Base-by-base conservation (phyloP, 2,797 vertebrate genomes). In the Hemibagrus guttatus region DNA sequence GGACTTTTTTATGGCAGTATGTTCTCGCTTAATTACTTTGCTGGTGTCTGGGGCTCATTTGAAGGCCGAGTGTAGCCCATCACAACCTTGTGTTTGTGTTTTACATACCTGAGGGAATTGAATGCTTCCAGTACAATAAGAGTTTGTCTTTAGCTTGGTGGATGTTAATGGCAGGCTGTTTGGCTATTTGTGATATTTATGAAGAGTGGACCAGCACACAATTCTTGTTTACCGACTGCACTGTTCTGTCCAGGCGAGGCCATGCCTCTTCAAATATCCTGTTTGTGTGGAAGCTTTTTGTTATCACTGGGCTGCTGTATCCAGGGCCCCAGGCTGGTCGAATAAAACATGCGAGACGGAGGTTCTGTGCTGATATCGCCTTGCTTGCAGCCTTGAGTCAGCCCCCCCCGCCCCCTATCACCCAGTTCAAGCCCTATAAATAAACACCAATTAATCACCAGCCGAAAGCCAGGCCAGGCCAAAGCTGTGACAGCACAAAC, bases 401-500 rank as follows among this genome's bases (percentile, higher is more conserved):
- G 2, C 89, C 93, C 81, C 93, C 81, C 76, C 78, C 54, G 52
- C 91, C 76, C 85, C 78, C 90, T 88, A 85, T 84, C 83, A 86
- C 86, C 87, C 94, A 93, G 94, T 94, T 96, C 90, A 92, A 95
- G 93, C 93, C 93, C 94, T 95, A 95, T 96, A 96, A 97, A 96
- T 96, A 97, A 96, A 96, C 95, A 95, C 86, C 90, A 91, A 88
- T 96, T 96, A 96, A 95, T 95, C 95, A 95, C 92, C 93, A 93
- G 93, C 92, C 90, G 92, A 94, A 94, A 95, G 87, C 91, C 87
- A 88, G 92, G 87, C 88, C 93, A 93, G 94, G 94, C 93, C 92
- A 90, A 86, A 87, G 91, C 90, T 94, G 93, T 12, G 88, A 92
- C 92, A 91, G 91, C 90, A 89, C 91, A 92, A 90, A 86, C 90